These are phyloP conservation scores for Notodonta ziczac DNA, from an alignment of 2,888 invertebrate species.

Conservation along the genomic window DNA sequence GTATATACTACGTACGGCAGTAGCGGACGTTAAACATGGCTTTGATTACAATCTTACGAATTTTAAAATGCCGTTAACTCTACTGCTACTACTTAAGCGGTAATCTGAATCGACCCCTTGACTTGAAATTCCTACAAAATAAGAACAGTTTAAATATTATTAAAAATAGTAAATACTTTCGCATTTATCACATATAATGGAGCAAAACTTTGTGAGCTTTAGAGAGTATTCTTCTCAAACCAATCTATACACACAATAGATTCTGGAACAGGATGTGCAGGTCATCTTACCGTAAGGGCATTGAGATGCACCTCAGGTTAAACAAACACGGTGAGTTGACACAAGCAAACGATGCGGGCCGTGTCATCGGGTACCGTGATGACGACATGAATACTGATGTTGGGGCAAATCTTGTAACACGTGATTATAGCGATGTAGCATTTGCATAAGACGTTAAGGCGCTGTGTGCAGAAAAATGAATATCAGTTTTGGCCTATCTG, in stretches of 20 bases:
- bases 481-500: too few relatives aligned
- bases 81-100: neutral
- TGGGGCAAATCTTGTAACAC: slow-evolving; percentile 45
- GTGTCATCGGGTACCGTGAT: slow-evolving; percentile 54
- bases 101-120: neutral
- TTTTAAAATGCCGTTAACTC: neutral
- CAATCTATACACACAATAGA: neutral
- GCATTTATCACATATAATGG: too few relatives aligned
- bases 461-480: too few relatives aligned
- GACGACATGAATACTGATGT: slow-evolving; percentile 55
- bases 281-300: slow-evolving; percentile 43
- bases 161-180: too few relatives aligned
- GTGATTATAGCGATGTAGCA: slow-evolving; percentile 29
- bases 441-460: slow-evolving; percentile 45
- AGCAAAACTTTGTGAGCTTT: too few relatives aligned
- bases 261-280: slow-evolving; percentile 30
- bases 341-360: slow-evolving; percentile 67
- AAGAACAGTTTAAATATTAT: neutral
- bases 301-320: slow-evolving; percentile 67
- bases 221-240: too few relatives aligned
- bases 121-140: neutral
- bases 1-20: slow-evolving; percentile 34
- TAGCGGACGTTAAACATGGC: slow-evolving; percentile 10
- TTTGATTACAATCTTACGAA: slow-evolving; percentile 22
- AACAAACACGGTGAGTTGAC: slow-evolving; percentile 63